Evolutionary conservation across 2,797 vertebrate species (phyloP), one percentile per base, ranked within the genome.

Genomic region (Enteromius fasciolatus): DNA sequence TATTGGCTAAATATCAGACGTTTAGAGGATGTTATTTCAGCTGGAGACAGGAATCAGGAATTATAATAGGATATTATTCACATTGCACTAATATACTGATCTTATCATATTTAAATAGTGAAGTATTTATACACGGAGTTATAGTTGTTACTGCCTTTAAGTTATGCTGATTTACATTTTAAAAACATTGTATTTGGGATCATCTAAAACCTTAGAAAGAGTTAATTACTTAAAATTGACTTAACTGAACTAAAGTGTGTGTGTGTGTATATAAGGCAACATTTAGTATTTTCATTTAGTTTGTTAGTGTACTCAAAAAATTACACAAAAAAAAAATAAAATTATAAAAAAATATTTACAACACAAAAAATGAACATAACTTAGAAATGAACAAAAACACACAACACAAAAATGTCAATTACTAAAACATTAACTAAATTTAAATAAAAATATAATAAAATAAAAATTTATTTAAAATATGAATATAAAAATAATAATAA

Each of bases 11-110:
- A 33, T 72, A 50, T 50, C 46, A 14, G 69, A 1, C 9, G 10
- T 72, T 72, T 31, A 50, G 69, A 50, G 17, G 44, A 50, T 72
- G 69, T 72, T 39, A 12, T 78, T 67, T 66, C 44, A 61, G 36
- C 9, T 50, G 69, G 44, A 72, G 25, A 70, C 68, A 0, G 50
- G 18, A 52, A 20, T 52, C 50, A 52, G 50, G 50, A 20, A 9
- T 54, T 23, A 17, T 15, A 48, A 18, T 25, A 0, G 44, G 15
- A 15, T 54, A 70, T 48, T 28, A 70, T 48, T 48, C 41, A 70
- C 10, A 48, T 70, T 50, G 28, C 44, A 20, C 68, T 48, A 33
- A 64, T 28, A 61, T 25, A 63, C n/a, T 44, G 23, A 28, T 48
- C 4, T 5, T 48, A 50, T 28, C 23, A n/a, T 54, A 9, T 48